A percentile compares a stretch with the other conserved stretches of the same genome.
Conservation (phyloP, 2,888 invertebrate species). For the Acanthacorydalis orientalis region DNA sequence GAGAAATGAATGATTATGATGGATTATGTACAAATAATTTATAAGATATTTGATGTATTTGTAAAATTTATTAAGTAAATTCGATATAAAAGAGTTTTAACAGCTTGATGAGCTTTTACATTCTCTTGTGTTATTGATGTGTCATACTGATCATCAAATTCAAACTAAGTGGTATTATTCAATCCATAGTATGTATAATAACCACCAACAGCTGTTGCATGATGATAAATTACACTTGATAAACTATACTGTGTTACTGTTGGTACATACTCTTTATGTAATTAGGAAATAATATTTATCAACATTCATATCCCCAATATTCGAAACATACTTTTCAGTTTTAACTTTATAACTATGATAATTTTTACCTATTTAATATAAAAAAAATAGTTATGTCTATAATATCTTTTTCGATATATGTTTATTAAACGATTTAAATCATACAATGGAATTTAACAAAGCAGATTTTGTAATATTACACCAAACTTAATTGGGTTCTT, state of each 20-base stretch:
- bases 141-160: conserved; percentile 89
- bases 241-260: conserved; percentile 70
- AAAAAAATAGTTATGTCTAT: too few relatives aligned
- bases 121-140: conserved; percentile 60
- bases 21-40: conserved; percentile 40
- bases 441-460: too few relatives aligned
- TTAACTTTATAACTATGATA: too few relatives aligned
- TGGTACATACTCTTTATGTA: conserved; percentile 70
- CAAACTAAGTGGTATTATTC: conserved; percentile 75
- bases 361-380: too few relatives aligned
- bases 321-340: too few relatives aligned
- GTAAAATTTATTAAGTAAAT: conserved; percentile 46
- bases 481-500: too few relatives aligned
- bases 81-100: conserved; percentile 75
- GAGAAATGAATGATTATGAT: conserved; percentile 31
- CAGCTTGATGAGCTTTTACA: conserved; percentile 79
- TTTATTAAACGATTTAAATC: too few relatives aligned
- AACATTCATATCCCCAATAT: too few relatives aligned
- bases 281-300: too few relatives aligned
- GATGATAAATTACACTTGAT: conserved; percentile 88
- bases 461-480: too few relatives aligned
- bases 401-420: too few relatives aligned
- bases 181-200: conserved; percentile 91
- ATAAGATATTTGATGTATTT: conserved; percentile 43
- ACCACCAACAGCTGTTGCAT: conserved; percentile 89